Base-by-base conservation (phyloP, 2,888 invertebrate species). In the Drosophila austrosaltans region DNA sequence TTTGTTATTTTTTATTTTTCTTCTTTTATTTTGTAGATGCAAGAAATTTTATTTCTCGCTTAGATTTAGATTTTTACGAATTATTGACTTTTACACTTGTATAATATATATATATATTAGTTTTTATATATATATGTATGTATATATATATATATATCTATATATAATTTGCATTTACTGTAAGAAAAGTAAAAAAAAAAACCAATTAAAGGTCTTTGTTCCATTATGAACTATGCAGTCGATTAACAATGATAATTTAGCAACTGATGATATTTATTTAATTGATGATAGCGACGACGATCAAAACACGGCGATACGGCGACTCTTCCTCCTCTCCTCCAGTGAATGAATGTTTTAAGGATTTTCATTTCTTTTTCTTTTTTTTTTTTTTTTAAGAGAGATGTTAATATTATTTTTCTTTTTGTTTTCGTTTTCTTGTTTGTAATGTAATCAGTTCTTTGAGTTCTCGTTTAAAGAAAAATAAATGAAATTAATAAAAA, bases 41-140 rank as follows among this genome's bases (percentile, higher is more conserved):
- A 88, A 88, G 84, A 84, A 84, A 84, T 84, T 84, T 42, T 22
- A 84, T 84, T 84, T 84, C 84, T 72, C 77, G 87, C 70, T 77
- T 73, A 73, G 28, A 70, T 72, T 81, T 72, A 69, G 36, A 75
- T 73, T 81, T 72, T 44, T 56, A 48, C 32, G 39, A 36, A 30
- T 58, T 63, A 36, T 59, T 59, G 28, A 36, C 48, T 60, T 67
- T 39, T 36, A 64, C 54, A 44, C 30, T 62, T 73, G 44, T 63
- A 74, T 71, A 74, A 72, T 66, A 66, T 59, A 64, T 64, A 57
- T 66, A 42, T 77, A 62, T 71, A 77, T 48, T 16, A 16, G 16
- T 16, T 16, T 48, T 48, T 25, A 48, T 48, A 61, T 10, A 30
- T 30, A 30, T 48, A 4, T 30, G n/a, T 70, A 70, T 28, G 57